Conservation (phyloP, 2,113 vertebrate species). For the Halcyon senegalensis region DNA sequence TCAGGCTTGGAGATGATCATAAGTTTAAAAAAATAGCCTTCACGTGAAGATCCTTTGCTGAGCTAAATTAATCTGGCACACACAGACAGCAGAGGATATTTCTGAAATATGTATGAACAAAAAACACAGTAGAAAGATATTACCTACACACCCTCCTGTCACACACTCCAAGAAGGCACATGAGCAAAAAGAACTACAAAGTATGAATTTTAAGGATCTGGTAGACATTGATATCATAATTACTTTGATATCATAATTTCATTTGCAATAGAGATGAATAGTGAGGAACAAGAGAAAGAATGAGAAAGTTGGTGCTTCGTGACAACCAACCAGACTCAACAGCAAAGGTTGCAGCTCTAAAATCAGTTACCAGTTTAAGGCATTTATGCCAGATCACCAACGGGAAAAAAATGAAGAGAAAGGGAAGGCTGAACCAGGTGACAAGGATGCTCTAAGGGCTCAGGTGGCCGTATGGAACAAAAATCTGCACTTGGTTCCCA, state of each 20-base stretch:
- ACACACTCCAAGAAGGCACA: neutral
- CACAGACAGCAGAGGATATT: neutral
- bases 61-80: neutral
- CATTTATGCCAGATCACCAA: neutral
- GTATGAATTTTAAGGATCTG: neutral
- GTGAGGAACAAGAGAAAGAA: neutral
- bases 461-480: accelerated
- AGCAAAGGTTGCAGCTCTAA: neutral
- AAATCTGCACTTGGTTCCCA: neutral
- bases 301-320: neutral
- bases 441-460: neutral
- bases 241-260: neutral
- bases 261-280: neutral
- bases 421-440: neutral
- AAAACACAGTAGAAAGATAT: neutral
- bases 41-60: neutral
- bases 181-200: neutral
- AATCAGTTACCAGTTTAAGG: neutral
- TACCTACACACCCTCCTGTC: neutral
- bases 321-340: neutral
- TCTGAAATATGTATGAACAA: neutral
- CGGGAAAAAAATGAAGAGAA: neutral
- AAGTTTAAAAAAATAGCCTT: neutral
- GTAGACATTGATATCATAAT: neutral
- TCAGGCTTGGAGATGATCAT: neutral